These are phyloP conservation scores for Bryconaethiops microstoma DNA, from an alignment of 2,797 vertebrate species.

Conservation along the genomic window DNA sequence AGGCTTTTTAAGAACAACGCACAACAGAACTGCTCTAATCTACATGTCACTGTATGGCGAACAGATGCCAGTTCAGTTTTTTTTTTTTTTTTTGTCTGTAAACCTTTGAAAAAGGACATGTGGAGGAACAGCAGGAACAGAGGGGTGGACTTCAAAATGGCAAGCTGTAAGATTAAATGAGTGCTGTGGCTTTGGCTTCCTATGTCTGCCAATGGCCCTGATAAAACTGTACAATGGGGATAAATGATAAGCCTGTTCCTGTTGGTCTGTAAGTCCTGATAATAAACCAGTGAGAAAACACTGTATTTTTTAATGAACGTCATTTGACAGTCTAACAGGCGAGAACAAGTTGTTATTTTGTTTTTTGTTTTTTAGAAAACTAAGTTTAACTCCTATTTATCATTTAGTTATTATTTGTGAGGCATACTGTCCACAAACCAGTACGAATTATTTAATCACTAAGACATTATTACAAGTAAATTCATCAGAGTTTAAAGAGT, in stretches of 20 bases:
- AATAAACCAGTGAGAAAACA: neutral
- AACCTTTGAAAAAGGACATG: conserved; percentile 7
- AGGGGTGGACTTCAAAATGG: conserved; percentile 5
- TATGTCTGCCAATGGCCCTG: neutral
- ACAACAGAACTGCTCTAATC: conserved; percentile 36
- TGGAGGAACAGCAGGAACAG: neutral
- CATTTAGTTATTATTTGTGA: too few relatives aligned
- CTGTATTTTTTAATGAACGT: too few relatives aligned
- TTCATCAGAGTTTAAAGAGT: neutral
- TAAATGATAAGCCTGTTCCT: neutral
- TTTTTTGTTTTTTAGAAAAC: too few relatives aligned
- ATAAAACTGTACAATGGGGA: neutral
- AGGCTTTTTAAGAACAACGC: conserved; percentile 49
- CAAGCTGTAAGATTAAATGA: conserved; percentile 32
- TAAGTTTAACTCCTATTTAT: too few relatives aligned
- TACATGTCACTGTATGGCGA: conserved; percentile 36
- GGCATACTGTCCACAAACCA: neutral
- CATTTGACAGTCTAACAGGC: too few relatives aligned
- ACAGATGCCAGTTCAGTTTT: conserved; percentile 36
- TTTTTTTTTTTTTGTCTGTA: neutral
- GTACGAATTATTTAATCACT: neutral
- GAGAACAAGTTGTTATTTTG: too few relatives aligned
- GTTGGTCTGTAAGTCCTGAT: neutral
- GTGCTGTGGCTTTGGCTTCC: conserved; percentile 19
- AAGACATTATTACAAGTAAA: neutral